Percentiles rank a stretch among this genome's conserved stretches.
Conservation (phyloP, 35 echinoderm and acorn worm species). For the Nesometra sesokonis region DNA sequence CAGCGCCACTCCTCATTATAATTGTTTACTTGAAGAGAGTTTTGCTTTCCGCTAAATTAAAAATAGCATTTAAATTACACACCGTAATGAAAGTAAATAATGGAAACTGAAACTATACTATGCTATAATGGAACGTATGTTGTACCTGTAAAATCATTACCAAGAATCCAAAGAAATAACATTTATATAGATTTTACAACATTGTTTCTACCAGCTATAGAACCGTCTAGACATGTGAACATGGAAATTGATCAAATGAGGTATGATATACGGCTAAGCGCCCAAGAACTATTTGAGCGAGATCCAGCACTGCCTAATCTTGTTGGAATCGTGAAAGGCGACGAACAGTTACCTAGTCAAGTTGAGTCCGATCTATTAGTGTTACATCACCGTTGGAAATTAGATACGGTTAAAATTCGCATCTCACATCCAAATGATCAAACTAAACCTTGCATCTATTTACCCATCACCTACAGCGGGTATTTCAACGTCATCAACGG, state of each 20-base stretch:
- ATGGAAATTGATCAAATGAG: not conserved
- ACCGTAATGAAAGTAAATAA: too few species aligned
- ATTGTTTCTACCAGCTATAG: not conserved
- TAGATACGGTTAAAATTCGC: not conserved
- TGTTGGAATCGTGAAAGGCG: not conserved
- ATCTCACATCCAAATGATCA: not conserved
- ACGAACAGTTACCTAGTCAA: not conserved
- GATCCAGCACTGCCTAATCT: not conserved
- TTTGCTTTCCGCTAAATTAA: too few species aligned
- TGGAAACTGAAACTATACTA: too few species aligned
- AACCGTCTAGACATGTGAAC: not conserved
- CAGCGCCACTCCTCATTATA: too few species aligned
- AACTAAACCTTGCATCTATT: not conserved
- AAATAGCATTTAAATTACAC: too few species aligned
- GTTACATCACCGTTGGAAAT: not conserved
- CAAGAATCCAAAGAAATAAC: too few species aligned
- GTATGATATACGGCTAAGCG: not conserved
- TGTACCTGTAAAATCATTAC: too few species aligned
- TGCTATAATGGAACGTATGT: too few species aligned
- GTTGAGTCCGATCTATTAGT: not conserved
- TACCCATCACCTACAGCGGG: not conserved
- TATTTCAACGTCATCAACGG: not conserved
- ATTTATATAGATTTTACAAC: too few species aligned
- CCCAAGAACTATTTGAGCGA: not conserved
- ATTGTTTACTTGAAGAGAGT: too few species aligned